Percentiles rank a stretch among this genome's conserved stretches.
Conservation (phyloP, 2,113 vertebrate genomes). For the Cygnus buccinator region DNA sequence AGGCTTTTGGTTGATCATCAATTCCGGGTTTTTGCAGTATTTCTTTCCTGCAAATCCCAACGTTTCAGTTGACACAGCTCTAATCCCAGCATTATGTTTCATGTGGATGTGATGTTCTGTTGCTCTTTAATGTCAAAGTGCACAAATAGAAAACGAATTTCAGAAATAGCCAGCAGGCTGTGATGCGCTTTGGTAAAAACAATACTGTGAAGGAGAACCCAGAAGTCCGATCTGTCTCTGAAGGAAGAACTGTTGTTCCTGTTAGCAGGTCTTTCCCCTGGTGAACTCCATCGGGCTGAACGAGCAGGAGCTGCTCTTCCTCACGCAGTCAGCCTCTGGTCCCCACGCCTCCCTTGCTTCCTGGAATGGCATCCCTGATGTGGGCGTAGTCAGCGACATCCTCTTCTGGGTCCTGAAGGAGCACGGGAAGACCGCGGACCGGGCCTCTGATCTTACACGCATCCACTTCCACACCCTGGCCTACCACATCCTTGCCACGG, state of each 20-base stretch:
- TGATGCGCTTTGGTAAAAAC: neutral
- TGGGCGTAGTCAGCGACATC: conserved; percentile 92
- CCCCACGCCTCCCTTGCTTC: conserved; percentile 84
- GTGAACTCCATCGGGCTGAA: conserved; percentile 95
- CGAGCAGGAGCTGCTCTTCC: conserved; percentile 96
- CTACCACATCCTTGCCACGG: conserved; percentile 91
- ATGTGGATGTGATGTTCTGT: neutral
- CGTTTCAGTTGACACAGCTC: neutral
- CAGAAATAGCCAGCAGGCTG: neutral
- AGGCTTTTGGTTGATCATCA: neutral
- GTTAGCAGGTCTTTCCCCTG: conserved; percentile 97
- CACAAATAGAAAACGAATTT: neutral
- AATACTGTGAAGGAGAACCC: neutral
- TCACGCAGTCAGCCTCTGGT: conserved; percentile 87
- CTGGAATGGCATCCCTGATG: conserved; percentile 88
- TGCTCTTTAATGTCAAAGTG: neutral
- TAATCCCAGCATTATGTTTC: neutral
- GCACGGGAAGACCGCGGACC: conserved; percentile 76
- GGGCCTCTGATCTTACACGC: conserved; percentile 86
- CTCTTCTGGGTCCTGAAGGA: conserved; percentile 92
- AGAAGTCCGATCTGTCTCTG: neutral
- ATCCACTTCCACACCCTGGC: conserved; percentile 97
- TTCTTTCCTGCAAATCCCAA: neutral
- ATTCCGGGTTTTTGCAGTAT: neutral
- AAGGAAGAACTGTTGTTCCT: conserved; percentile 48